Evolutionary conservation across 2,113 vertebrate genomes (phyloP).

Genomic region (Todiramphus saurophagus): DNA sequence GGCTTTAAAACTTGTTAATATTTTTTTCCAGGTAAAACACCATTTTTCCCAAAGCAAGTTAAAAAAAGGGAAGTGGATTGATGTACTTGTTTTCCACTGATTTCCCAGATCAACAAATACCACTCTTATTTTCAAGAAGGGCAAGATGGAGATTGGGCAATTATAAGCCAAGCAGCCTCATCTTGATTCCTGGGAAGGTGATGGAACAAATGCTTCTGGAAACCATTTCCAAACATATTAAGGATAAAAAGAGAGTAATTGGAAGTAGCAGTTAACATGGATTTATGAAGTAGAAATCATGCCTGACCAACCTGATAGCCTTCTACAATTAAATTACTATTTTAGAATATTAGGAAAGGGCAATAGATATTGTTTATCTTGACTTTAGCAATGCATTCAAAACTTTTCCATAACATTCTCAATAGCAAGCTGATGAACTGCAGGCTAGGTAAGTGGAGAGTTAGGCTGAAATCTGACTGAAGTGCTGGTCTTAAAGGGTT

Average conservation of each 20-base stretch:
- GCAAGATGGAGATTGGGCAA: background rate
- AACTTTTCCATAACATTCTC: background rate
- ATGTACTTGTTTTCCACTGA: background rate
- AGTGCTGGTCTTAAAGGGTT: background rate
- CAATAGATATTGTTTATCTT: background rate
- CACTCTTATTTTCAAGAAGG: background rate
- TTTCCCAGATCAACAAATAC: background rate
- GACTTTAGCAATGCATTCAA: background rate
- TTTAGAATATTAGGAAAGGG: background rate
- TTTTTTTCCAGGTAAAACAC: background rate
- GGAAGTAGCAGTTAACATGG: background rate
- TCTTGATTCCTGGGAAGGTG: background rate
- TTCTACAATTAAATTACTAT: background rate
- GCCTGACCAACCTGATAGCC: background rate
- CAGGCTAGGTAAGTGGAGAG: background rate
- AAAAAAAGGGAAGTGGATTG: background rate
- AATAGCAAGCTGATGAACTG: background rate
- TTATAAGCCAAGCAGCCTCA: background rate
- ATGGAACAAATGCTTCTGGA: background rate
- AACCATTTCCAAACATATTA: background rate
- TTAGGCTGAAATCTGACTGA: background rate
- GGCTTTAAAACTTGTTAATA: background rate
- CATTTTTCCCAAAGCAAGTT: background rate
- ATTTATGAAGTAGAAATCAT: background rate
- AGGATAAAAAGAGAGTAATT: background rate